Evolutionary conservation across 1,140 invertebrate genomes (phyloP).

Genomic region (Glossosoma conforme): DNA sequence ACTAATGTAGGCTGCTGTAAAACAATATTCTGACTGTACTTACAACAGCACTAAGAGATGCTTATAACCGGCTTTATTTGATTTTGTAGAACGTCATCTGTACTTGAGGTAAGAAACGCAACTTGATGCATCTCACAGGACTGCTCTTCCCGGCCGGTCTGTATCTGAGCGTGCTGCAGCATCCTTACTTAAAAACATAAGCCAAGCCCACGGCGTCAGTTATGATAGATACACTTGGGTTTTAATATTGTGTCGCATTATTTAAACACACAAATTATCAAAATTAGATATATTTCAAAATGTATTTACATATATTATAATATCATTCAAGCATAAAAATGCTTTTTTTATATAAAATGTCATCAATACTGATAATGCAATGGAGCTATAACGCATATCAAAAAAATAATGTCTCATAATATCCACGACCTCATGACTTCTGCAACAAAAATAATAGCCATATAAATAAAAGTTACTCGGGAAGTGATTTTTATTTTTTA

Average conservation of each 20-base stretch:
- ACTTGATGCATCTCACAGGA: no score
- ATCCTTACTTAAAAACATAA: no score
- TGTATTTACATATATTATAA: slow-evolving; percentile 23
- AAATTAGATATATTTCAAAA: slow-evolving; percentile 31
- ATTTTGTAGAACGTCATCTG: no score
- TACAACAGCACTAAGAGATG: no score
- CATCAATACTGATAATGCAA: slow-evolving; percentile 27
- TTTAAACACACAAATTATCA: slow-evolving; percentile 16
- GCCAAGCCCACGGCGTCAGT: no score
- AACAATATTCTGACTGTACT: no score
- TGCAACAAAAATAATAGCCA: slow-evolving; percentile 38
- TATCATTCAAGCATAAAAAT: slow-evolving; percentile 26
- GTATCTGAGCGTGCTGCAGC: no score
- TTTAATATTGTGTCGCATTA: neutral
- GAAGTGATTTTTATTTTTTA: slow-evolving; percentile 1
- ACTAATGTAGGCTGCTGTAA: no score
- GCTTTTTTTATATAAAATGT: slow-evolving; percentile 29
- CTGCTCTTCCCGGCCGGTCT: no score
- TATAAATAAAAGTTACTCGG: slow-evolving; percentile 34
- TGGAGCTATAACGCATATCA: no score
- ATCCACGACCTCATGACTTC: slow-evolving; percentile 50
- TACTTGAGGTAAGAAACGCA: no score
- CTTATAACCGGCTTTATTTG: no score
- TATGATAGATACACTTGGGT: slow-evolving; percentile 1
- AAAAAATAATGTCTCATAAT: slow-evolving; percentile 48